A percentile compares a stretch with the other conserved stretches of the same genome.
These are phyloP conservation scores for Microtus pennsylvanicus DNA, from an alignment of 2,113 vertebrate species.

Conservation along the genomic window DNA sequence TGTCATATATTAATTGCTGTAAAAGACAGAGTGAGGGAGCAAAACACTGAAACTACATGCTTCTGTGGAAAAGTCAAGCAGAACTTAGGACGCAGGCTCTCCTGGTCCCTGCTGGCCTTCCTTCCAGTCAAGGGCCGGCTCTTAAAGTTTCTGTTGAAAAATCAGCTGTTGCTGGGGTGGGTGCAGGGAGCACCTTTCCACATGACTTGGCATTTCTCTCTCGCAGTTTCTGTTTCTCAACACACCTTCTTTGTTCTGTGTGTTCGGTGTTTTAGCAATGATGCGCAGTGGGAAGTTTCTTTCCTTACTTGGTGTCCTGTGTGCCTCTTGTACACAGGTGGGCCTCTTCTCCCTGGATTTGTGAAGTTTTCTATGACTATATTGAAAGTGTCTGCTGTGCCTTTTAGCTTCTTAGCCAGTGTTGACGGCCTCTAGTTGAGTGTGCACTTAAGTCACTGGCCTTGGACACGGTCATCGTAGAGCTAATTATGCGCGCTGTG, in stretches of 20 bases:
- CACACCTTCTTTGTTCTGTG: background rate
- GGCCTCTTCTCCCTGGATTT: background rate
- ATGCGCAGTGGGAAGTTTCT: background rate
- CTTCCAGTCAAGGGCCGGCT: background rate
- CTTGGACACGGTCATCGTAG: background rate
- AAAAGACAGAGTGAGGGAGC: background rate
- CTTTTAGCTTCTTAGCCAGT: background rate
- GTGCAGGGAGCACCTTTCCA: background rate
- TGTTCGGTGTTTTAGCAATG: background rate
- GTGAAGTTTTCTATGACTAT: background rate
- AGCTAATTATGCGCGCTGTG: background rate
- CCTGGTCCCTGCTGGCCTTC: too few species aligned
- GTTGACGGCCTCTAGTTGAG: background rate
- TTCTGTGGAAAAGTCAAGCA: background rate
- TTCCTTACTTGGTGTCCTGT: background rate
- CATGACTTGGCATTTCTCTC: background rate
- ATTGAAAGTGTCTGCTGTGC: background rate
- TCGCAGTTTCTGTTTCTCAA: background rate
- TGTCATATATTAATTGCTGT: background rate
- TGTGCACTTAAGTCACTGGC: background rate
- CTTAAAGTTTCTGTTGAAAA: background rate
- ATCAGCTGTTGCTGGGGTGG: background rate
- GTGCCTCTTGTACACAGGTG: background rate
- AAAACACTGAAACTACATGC: background rate
- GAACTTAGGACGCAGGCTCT: background rate